phyloP scores from a whole-genome alignment of 1,140 invertebrate species.

The Drosophila pseudoananassae region DNA sequence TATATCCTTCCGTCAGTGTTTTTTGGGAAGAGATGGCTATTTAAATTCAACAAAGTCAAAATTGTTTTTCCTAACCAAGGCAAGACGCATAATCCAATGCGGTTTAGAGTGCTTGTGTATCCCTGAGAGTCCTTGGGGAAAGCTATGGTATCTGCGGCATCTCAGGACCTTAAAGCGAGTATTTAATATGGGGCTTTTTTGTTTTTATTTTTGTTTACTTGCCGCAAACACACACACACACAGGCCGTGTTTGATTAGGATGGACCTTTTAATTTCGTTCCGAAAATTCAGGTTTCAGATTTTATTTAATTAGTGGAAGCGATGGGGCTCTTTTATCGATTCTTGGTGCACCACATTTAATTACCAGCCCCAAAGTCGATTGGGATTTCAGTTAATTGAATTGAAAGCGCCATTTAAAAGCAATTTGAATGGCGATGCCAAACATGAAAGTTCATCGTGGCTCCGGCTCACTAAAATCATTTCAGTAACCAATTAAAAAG shows the following conservation, averaged over 20 bases:
- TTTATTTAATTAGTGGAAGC: neutral
- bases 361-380: slow-evolving; percentile 3
- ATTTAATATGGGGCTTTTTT: neutral
- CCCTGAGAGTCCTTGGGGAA: slow-evolving; percentile 2
- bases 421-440: slow-evolving; percentile 3
- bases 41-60: slow-evolving; percentile 65
- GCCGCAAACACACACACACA: no score
- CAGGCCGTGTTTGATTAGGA: neutral
- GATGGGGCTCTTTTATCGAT: neutral
- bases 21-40: slow-evolving; percentile 33
- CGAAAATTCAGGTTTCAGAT: neutral
- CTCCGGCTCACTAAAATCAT: slow-evolving; percentile 9
- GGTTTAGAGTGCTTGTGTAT: slow-evolving; percentile 37
- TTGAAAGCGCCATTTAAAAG: slow-evolving; percentile 15
- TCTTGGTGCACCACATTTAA: slow-evolving; percentile 15
- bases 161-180: slow-evolving; percentile 47
- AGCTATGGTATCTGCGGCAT: slow-evolving; percentile 29
- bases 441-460: neutral
- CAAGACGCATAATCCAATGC: slow-evolving; percentile 67
- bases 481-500: slow-evolving; percentile 7
- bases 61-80: slow-evolving; percentile 43
- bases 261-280: neutral
- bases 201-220: neutral
- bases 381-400: slow-evolving; percentile 39
- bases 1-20: neutral